phyloP scores from a whole-genome alignment of 2,888 invertebrate genomes.

The Hydriomena furcata region DNA sequence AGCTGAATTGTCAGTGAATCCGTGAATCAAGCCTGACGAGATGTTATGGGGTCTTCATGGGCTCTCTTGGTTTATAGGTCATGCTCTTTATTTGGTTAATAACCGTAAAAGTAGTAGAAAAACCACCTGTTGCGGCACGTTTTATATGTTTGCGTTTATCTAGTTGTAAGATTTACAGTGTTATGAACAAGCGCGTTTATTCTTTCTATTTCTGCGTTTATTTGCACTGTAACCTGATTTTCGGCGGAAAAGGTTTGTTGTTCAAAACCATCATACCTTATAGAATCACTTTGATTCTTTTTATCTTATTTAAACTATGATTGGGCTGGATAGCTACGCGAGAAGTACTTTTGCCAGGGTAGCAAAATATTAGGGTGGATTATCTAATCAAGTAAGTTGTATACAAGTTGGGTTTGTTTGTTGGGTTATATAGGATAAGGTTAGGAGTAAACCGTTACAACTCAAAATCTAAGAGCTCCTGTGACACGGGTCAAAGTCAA shows the following conservation, averaged over 20 bases:
- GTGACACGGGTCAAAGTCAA: conserved; percentile 21
- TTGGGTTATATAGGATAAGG: background rate
- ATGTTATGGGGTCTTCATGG: conserved; percentile 41
- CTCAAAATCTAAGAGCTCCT: conserved; percentile 12
- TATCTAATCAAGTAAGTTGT: no score
- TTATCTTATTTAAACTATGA: no score
- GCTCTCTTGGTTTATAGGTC: conserved; percentile 45
- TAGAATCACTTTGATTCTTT: no score
- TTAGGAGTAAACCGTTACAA: conserved; percentile 14
- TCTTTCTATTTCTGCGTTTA: background rate
- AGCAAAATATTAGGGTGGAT: no score
- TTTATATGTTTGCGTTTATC: conserved; percentile 22
- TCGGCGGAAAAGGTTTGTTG: no score
- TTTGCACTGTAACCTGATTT: background rate
- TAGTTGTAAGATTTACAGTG: conserved; percentile 14
- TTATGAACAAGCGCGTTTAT: conserved; percentile 8
- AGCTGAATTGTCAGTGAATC: conserved; percentile 45
- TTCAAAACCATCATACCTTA: no score
- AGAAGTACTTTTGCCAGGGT: no score
- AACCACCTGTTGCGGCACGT: conserved; percentile 36
- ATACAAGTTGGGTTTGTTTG: background rate
- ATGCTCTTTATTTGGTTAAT: conserved; percentile 53
- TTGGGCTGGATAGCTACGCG: no score
- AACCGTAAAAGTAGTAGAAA: conserved; percentile 50
- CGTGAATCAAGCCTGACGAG: conserved; percentile 44